phyloP scores from a whole-genome alignment of 2,113 vertebrate species.

The Bungarus multicinctus region DNA sequence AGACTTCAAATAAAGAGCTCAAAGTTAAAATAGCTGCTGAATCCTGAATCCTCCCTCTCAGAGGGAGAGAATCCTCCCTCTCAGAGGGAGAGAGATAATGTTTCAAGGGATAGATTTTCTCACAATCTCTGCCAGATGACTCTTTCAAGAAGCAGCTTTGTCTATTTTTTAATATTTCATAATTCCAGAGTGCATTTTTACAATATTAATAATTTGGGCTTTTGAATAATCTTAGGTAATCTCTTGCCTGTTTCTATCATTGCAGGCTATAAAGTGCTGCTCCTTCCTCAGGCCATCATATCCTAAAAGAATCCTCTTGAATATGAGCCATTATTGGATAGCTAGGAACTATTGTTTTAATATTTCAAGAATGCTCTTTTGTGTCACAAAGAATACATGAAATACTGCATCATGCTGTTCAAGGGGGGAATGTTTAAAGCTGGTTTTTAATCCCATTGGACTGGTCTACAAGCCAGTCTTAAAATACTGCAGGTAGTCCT shows the following conservation, averaged over 20 bases:
- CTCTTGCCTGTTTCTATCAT: not conserved
- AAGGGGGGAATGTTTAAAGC: not conserved
- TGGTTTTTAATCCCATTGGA: not conserved
- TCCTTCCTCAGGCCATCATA: not conserved
- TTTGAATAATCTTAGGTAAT: not conserved
- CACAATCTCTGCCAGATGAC: not conserved
- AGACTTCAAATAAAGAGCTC: not conserved
- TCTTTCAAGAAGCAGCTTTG: not conserved
- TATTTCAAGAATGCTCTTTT: not conserved
- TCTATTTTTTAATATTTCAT: not conserved
- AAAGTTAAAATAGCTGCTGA: not conserved
- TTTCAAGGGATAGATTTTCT: not conserved
- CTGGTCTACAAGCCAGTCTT: not conserved
- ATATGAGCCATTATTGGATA: not conserved
- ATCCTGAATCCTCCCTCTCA: not conserved
- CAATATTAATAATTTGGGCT: not conserved
- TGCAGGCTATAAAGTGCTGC: not conserved
- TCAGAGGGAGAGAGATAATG: not conserved
- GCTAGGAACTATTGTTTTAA: not conserved
- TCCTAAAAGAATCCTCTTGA: not conserved
- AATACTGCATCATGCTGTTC: not conserved
- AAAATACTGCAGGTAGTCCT: not conserved
- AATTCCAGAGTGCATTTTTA: not conserved
- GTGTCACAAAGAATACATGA: not conserved
- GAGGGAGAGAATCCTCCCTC: not conserved